These are phyloP conservation scores for Scophthalmus maximus DNA, from an alignment of 2,113 vertebrate species.

Conservation along the genomic window DNA sequence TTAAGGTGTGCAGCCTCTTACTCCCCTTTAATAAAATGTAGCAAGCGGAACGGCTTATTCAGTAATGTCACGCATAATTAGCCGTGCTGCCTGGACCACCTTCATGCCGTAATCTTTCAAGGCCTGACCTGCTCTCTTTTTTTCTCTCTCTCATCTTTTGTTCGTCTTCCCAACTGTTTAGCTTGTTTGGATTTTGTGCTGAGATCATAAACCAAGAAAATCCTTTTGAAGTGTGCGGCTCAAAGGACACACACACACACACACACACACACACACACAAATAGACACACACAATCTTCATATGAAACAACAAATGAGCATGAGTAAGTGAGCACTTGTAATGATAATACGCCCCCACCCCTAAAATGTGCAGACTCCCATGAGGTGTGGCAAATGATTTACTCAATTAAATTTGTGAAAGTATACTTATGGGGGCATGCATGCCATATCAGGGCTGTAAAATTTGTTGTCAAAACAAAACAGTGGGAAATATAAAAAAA, in stretches of 20 bases:
- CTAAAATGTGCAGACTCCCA: neutral
- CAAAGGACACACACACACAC: slow-evolving; percentile 16
- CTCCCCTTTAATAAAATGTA: slow-evolving; percentile 77
- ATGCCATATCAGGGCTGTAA: neutral
- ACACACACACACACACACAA: neutral
- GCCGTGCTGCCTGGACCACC: slow-evolving; percentile 69
- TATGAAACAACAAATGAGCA: slow-evolving; percentile 35
- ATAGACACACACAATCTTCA: neutral
- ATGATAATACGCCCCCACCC: slow-evolving; percentile 25
- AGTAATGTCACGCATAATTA: slow-evolving; percentile 77
- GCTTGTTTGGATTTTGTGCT: slow-evolving; percentile 62
- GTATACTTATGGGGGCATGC: slow-evolving; percentile 3
- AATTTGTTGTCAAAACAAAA: slow-evolving; percentile 28
- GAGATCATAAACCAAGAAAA: slow-evolving; percentile 65
- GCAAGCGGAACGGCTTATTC: slow-evolving; percentile 77
- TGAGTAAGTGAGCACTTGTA: slow-evolving; percentile 29
- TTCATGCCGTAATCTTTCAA: slow-evolving; percentile 67
- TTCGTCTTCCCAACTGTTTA: slow-evolving; percentile 30
- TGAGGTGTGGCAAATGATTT: slow-evolving; percentile 41
- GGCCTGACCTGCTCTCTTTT: slow-evolving; percentile 54
- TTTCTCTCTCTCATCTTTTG: neutral
- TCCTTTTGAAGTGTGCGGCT: slow-evolving; percentile 34
- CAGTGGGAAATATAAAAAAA: neutral
- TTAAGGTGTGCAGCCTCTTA: slow-evolving; percentile 63
- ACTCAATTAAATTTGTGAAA: slow-evolving; percentile 18